Conservation (phyloP, 1,140 invertebrate species). For the Euschistus heros region DNA sequence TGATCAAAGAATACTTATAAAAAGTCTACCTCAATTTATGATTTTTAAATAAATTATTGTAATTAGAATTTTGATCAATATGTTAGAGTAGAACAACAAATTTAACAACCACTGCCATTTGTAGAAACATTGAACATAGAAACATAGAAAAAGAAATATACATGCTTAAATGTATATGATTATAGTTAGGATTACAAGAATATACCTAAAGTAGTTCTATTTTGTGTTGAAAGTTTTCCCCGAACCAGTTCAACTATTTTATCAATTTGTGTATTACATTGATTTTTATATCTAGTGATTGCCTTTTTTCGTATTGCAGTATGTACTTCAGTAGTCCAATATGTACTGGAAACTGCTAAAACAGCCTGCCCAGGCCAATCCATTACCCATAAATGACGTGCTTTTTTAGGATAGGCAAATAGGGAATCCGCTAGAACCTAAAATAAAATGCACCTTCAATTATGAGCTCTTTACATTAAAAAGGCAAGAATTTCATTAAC, state of each 20-base stretch:
- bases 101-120: too few species aligned
- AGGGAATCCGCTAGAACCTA: slow-evolving; percentile 43
- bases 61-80: neutral
- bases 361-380: slow-evolving; percentile 82
- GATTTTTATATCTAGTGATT: slow-evolving; percentile 43
- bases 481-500: too few species aligned
- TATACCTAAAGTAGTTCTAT: slow-evolving; percentile 75
- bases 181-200: too few species aligned
- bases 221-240: slow-evolving; percentile 75
- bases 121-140: too few species aligned
- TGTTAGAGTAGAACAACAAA: neutral
- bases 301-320: slow-evolving; percentile 49
- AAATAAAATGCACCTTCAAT: neutral
- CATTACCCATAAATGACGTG: slow-evolving; percentile 69
- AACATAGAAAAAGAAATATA: neutral
- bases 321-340: slow-evolving; percentile 82
- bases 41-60: neutral
- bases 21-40: neutral
- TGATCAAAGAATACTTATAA: too few species aligned
- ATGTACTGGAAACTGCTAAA: slow-evolving; percentile 74
- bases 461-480: too few species aligned
- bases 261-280: slow-evolving; percentile 59
- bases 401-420: slow-evolving; percentile 51
- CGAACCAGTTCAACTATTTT: slow-evolving; percentile 79
- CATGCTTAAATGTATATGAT: neutral